Base-by-base conservation (phyloP, 2,888 invertebrate genomes). In the Xanthorhoe spadicearia region DNA sequence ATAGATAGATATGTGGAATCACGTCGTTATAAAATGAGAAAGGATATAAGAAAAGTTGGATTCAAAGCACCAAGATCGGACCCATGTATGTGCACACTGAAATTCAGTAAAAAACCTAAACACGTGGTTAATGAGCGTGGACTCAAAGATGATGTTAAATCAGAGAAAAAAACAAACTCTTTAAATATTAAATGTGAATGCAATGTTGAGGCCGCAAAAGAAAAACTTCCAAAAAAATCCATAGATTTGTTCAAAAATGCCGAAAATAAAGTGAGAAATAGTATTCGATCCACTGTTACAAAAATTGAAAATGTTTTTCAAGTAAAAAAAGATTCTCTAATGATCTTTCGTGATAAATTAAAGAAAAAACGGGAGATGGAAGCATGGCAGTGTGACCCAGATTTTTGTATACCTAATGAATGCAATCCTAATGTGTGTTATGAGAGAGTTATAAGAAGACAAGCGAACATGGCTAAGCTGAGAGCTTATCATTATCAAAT, bases 281-380 rank as follows among this genome's bases (percentile, higher is more conserved):
- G 66, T 50, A 67, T 73, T 19, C 73, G 58, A 23, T 67, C 69
- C 35, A 77, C 74, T 52, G 46, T 72, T 9, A 70, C 61, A 10
- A 72, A 60, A 59, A 59, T 73, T 61, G 62, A 73, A 67, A 71
- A 68, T 59, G 68, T 13, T 52, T 78, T 79, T 54, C 74, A 66
- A 56, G 73, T 81, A 46, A 79, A 68, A 74, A 86, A 83, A 70
- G 86, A 87, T 77, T 86, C 85, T 5, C 58, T 85, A 46, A 65
- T 60, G 35, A 69, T 84, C 53, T 81, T 74, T 64, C 78, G 74
- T 68, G 84, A 84, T 58, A 78, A 81, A 38, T 61, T 81, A n/a
- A 77, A 63, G 54, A 76, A 66, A 66, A 81, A 81, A 68, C 64
- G 65, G 58, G 38, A 50, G 10, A 43, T 76, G 23, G 71, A 81